Evolutionary conservation across 2,113 vertebrate genomes (phyloP).

Genomic region (Dromas ardeola): DNA sequence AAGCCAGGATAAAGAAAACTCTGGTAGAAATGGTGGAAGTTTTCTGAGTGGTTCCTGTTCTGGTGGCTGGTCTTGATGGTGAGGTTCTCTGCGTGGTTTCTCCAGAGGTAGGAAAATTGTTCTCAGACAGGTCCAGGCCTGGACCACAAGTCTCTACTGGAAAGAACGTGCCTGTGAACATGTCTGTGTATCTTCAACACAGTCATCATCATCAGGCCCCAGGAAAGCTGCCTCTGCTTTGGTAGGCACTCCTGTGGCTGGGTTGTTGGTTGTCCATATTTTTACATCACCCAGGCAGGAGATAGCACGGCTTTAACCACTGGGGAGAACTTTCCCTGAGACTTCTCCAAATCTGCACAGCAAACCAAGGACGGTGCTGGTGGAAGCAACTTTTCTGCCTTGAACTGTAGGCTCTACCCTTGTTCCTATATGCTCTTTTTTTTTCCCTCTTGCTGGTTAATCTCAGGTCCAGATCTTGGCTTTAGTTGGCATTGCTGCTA

Average conservation of each 20-base stretch:
- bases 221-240: background rate
- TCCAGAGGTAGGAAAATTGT: background rate
- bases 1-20: background rate
- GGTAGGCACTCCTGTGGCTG: background rate
- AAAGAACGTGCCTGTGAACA: background rate
- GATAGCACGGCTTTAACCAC: background rate
- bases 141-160: background rate
- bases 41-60: background rate
- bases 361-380: background rate
- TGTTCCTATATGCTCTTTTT: background rate
- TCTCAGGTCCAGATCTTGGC: background rate
- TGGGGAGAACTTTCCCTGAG: background rate
- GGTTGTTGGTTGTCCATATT: background rate
- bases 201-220: background rate
- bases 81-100: background rate
- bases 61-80: background rate
- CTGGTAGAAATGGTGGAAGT: background rate
- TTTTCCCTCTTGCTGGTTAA: background rate
- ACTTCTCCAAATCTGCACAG: background rate
- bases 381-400: background rate
- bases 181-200: background rate
- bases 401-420: background rate
- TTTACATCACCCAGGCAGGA: background rate
- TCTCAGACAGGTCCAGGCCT: background rate
- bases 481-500: background rate